Base-by-base conservation (phyloP, 1,140 invertebrate species). In the Pissodes strobi region DNA sequence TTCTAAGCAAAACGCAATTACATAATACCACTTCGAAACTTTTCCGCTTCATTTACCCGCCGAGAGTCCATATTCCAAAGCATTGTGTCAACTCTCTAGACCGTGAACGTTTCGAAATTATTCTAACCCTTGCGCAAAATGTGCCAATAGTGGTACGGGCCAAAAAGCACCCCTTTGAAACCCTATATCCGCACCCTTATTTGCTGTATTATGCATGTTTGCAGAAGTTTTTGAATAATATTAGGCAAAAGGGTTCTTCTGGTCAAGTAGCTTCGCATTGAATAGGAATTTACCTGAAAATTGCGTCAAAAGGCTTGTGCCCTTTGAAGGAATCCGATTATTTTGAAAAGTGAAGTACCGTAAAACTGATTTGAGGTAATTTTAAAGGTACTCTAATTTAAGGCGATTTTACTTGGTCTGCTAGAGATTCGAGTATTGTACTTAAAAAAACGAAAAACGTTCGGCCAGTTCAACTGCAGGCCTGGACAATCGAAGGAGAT, bases 131-230 rank as follows among this genome's bases (percentile, higher is more conserved):
- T 61, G 34, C 59, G 55, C 43, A 61, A 61, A 48, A 61, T 41
- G 41, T 53, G 48, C 30, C 43, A 48, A 61, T 52, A 30, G 15
- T 53, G 30, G 55, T 58, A 43, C 37, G 39, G 52, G 30, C 34
- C 52, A 43, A 56, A 55, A 56, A n/a, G 38, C 22, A 58, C 55
- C 55, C 55, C 43, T 58, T 58, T 58, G 55, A 58, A 58, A 58
- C 34, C 22, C 34, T 27, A 58, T 58, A 58, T 37, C 21, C 15
- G 13, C 27, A 27, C 15, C 37, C 17, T 21, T 53, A 48, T 58
- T 58, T 48, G 52, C 18, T 25, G 19, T 23, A 43, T 56, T 56
- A 56, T 56, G 37, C 52, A 23, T 56, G 21, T 56, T 56, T 56
- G 55, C 55, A 8, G 15, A 58, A 25, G 55, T 48, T 58, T 58